Base-by-base conservation (phyloP, 2,113 vertebrate genomes). In the Nesogale talazaci region DNA sequence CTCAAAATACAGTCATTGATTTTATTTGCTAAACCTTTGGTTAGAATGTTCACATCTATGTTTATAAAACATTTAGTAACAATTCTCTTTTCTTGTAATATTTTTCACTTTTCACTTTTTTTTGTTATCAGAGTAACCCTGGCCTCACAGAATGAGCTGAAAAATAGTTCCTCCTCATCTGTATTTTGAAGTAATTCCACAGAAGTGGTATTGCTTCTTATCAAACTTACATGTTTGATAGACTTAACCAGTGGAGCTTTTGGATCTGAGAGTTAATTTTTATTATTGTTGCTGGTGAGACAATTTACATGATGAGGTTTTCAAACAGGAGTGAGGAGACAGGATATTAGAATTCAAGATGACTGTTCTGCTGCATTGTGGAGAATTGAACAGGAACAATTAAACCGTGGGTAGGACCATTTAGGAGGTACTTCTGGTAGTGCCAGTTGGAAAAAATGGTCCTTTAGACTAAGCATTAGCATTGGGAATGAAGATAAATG, bases 1-100 rank as follows among this genome's bases (percentile, higher is more conserved):
- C 63, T 77, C 87, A 87, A 70, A 95, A 40, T 46, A n/a, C 25
- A 79, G n/a, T n/a, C 86, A 23, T 82, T 6, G 10, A 92, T 72
- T 77, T 25, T 2, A 74, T 31, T 76, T 82, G 61, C 42, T 92
- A 83, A 57, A 23, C 72, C 20, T 82, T 86, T 94, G 10, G 34
- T 95, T 63, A 84, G 38, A 57, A 56, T 77, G 77, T 80, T 76
- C 65, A 3, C 34, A 87, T 31, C 10, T 89, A 63, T 59, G 5
- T 38, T 61, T 52, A 4, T 63, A 19, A 76, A 12, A 4, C 29
- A 83, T 76, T 83, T 83, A 87, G 12, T 92, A 3, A 6, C 34
- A 67, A 1, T 70, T 31, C 69, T 42, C 9, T 65, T 79, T 89
- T 83, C 36, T 90, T 38, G 31, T 40, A 52, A 89, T 69, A 63